Evolutionary conservation across 2,888 invertebrate genomes (phyloP).

Genomic region (Cephonodes hylas): DNA sequence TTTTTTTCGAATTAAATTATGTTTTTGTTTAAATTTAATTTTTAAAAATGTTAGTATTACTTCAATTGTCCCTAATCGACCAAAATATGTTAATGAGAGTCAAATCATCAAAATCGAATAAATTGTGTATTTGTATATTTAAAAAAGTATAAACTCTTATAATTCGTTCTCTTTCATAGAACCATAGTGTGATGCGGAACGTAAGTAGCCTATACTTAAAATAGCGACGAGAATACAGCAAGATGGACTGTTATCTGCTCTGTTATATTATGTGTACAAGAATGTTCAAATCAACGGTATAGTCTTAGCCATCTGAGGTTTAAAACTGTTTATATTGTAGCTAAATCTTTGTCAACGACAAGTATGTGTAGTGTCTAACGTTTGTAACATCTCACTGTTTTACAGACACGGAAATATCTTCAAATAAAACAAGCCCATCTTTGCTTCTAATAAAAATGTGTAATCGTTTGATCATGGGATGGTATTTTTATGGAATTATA

Average conservation of each 20-base stretch:
- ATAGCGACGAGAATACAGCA: slow-evolving; percentile 10
- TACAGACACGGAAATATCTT: background rate
- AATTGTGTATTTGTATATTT: background rate
- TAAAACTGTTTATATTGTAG: background rate
- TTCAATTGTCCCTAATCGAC: too few relatives aligned
- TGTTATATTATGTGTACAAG: slow-evolving; percentile 29
- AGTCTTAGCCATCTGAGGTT: background rate
- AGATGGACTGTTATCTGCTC: slow-evolving; percentile 41
- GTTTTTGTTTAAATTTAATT: too few relatives aligned
- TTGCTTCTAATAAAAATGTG: background rate
- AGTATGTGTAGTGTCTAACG: background rate
- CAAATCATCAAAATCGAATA: too few relatives aligned
- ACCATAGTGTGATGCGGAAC: background rate
- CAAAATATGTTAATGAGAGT: too few relatives aligned
- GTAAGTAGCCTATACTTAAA: background rate
- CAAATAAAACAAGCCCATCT: background rate
- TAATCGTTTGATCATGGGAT: background rate
- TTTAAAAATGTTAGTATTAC: too few relatives aligned
- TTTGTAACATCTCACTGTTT: too few relatives aligned
- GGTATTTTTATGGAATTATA: background rate
- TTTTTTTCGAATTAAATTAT: too few relatives aligned
- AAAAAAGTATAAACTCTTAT: background rate
- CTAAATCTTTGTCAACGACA: background rate
- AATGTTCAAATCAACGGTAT: slow-evolving; percentile 36
- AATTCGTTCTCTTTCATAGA: background rate